Conservation (phyloP, 2,888 invertebrate genomes). For the Perizoma flavofasciatum region DNA sequence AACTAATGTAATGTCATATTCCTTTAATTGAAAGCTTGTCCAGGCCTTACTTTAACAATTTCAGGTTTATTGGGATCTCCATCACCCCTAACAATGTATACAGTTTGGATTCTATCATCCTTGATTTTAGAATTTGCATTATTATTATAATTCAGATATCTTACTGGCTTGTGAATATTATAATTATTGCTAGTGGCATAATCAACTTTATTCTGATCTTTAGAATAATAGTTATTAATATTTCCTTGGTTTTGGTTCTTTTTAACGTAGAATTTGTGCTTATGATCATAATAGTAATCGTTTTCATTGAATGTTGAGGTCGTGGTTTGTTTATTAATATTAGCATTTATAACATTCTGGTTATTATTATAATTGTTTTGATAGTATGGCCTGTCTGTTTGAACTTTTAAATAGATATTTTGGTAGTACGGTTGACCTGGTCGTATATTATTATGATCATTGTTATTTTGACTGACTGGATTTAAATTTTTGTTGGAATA, state of each 20-base stretch:
- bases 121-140: slow-evolving; percentile 10
- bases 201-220: slow-evolving; percentile 7
- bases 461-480: slow-evolving; percentile 4
- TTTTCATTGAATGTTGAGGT: slow-evolving; percentile 37
- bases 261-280: slow-evolving; percentile 48
- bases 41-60: slow-evolving; percentile 66
- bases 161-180: slow-evolving; percentile 1
- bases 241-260: slow-evolving; percentile 29
- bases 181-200: slow-evolving; percentile 7
- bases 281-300: slow-evolving; percentile 49
- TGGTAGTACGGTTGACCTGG: slow-evolving; percentile 7
- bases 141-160: slow-evolving; percentile 10
- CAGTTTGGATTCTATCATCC: slow-evolving; percentile 52
- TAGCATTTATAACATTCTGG: slow-evolving; percentile 23
- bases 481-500: slow-evolving; percentile 24
- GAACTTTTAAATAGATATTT: slow-evolving; percentile 6
- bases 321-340: slow-evolving; percentile 26
- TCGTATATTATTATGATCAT: slow-evolving; percentile 4
- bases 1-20: too few species aligned
- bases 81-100: slow-evolving; percentile 77
- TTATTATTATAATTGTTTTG: slow-evolving; percentile 23
- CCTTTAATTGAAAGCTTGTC: slow-evolving; percentile 45
- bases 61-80: slow-evolving; percentile 77
- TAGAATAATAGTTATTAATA: slow-evolving; percentile 14
- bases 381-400: slow-evolving; percentile 11